Evolutionary conservation across 2,888 invertebrate genomes (phyloP).

Genomic region (Lampropteryx suffumata): DNA sequence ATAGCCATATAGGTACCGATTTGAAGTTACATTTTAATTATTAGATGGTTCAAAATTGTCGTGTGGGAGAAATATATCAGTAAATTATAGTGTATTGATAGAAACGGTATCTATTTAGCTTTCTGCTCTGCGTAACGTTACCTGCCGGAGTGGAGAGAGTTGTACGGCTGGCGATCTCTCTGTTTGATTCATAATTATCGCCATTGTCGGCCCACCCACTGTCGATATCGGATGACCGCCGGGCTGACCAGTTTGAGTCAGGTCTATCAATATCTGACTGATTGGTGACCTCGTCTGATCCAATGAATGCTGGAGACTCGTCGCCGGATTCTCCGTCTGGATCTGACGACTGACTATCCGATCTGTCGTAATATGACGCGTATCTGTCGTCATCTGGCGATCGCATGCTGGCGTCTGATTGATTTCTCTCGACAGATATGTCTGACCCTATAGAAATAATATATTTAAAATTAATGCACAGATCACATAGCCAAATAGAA

Average conservation of each 20-base stretch:
- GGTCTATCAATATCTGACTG: neutral
- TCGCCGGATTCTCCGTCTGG: neutral
- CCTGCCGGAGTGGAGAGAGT: neutral
- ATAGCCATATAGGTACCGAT: neutral
- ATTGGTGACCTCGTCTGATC: neutral
- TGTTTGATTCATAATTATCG: neutral
- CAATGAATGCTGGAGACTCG: neutral
- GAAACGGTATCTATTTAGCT: constrained; percentile 6
- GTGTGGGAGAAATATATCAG: too few species aligned
- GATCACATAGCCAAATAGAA: constrained; percentile 15
- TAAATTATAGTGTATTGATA: neutral
- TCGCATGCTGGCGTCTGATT: neutral
- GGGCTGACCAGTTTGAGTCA: neutral
- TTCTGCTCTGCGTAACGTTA: neutral
- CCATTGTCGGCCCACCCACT: neutral
- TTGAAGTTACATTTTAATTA: too few species aligned
- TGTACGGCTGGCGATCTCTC: neutral
- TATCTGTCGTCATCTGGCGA: neutral
- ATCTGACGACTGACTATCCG: neutral
- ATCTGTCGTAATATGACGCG: neutral
- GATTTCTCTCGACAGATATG: neutral
- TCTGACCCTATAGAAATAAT: constrained; percentile 6
- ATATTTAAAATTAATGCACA: constrained; percentile 6
- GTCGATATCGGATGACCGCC: neutral
- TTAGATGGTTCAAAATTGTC: too few species aligned